Evolutionary conservation across 2,888 invertebrate genomes (phyloP).

Genomic region (Exephanes ischioxanthus): DNA sequence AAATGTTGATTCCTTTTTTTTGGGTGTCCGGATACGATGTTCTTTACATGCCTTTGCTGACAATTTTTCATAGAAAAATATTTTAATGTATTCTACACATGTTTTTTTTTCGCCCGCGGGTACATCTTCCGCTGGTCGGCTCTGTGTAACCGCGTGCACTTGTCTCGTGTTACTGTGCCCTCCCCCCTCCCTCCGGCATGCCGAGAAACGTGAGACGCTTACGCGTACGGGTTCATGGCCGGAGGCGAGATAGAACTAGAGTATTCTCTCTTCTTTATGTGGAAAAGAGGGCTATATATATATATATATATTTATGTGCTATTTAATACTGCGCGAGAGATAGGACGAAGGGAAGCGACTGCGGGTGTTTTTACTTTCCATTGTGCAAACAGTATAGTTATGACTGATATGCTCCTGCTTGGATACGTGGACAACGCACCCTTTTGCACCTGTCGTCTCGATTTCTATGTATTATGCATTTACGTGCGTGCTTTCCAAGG

Average conservation of each 20-base stretch:
- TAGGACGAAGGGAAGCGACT: constrained; percentile 28
- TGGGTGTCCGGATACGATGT: too few relatives aligned
- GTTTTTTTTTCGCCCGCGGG: background rate
- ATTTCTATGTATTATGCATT: constrained; percentile 14
- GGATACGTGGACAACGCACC: constrained; percentile 18
- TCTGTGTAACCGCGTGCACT: constrained; percentile 17
- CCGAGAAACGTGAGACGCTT: constrained; percentile 32
- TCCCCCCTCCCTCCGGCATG: background rate
- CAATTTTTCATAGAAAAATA: background rate
- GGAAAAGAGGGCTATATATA: background rate
- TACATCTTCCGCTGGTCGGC: background rate
- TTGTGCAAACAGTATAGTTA: background rate
- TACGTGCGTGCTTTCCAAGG: background rate
- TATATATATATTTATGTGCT: background rate
- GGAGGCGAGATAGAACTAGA: constrained; percentile 31
- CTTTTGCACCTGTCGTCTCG: constrained; percentile 45
- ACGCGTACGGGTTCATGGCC: constrained; percentile 35
- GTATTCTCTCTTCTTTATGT: background rate
- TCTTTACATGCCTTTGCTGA: background rate
- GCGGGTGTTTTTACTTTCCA: constrained; percentile 40
- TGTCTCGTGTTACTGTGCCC: constrained; percentile 19
- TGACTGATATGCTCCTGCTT: background rate
- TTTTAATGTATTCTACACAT: background rate
- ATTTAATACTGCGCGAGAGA: constrained; percentile 9
- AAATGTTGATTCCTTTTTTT: too few relatives aligned